These are phyloP conservation scores for Artibeus lituratus DNA, from an alignment of 2,797 vertebrate genomes.

Conservation along the genomic window DNA sequence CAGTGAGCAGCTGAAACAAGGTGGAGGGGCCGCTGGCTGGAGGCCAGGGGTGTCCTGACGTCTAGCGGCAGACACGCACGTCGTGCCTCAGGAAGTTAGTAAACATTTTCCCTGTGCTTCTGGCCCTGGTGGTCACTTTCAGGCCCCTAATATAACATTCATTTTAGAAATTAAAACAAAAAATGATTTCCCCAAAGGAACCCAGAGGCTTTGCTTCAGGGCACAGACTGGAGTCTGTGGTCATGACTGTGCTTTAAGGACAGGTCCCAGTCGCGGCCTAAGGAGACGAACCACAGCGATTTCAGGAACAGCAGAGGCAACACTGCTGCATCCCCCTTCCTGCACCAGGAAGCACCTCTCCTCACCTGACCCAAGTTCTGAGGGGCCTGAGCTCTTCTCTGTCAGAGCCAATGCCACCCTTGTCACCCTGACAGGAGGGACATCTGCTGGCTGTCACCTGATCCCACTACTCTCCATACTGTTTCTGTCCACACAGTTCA, in stretches of 20 bases:
- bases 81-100: neutral
- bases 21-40: neutral
- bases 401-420: neutral
- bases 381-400: neutral
- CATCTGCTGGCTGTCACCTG: neutral
- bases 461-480: neutral
- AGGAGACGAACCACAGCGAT: neutral
- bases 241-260: neutral
- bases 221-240: neutral
- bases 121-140: neutral
- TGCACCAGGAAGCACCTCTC: neutral
- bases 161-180: neutral
- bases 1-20: neutral
- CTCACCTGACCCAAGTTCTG: neutral
- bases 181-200: neutral
- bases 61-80: too few species aligned
- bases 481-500: neutral
- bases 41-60: fast-evolving
- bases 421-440: neutral
- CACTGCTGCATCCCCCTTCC: neutral
- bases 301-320: neutral
- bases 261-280: neutral
- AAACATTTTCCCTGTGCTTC: neutral
- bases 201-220: neutral
- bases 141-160: neutral